Evolutionary conservation across 2,797 vertebrate genomes (phyloP).

Genomic region (Pagetopsis macropterus): DNA sequence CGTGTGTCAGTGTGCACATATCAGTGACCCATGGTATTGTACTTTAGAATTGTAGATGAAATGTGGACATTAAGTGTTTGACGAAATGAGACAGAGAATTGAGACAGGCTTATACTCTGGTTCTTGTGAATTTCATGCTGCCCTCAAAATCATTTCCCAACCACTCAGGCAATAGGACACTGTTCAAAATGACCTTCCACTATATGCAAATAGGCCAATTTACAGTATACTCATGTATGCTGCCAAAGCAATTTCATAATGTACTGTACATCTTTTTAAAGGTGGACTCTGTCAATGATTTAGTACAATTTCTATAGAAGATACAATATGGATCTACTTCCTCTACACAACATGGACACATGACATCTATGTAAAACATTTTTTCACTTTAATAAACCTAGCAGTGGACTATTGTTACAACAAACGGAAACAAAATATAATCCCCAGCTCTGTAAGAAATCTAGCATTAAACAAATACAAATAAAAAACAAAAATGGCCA

Average conservation of each 20-base stretch:
- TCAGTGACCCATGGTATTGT: constrained; percentile 35
- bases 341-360: constrained; percentile 92
- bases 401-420: constrained; percentile 81
- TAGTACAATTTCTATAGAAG: constrained; percentile 91
- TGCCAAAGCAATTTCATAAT: constrained; percentile 84
- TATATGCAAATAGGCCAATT: constrained; percentile 88
- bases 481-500: constrained; percentile 57
- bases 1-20: constrained; percentile 35
- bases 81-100: constrained; percentile 54
- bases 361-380: constrained; percentile 88
- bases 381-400: constrained; percentile 84
- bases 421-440: constrained; percentile 79
- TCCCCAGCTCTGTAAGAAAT: constrained; percentile 83
- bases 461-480: constrained; percentile 80
- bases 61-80: constrained; percentile 50
- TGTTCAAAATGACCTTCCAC: constrained; percentile 87
- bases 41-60: constrained; percentile 51
- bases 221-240: constrained; percentile 79
- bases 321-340: constrained; percentile 87
- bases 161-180: constrained; percentile 76
- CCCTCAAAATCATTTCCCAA: constrained; percentile 74
- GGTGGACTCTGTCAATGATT: constrained; percentile 82
- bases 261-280: constrained; percentile 83
- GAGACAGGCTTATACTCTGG: constrained; percentile 56
- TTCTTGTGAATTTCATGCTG: constrained; percentile 77